Conservation (phyloP, 2,888 invertebrate species). For the Drosophila vallismaia region DNA sequence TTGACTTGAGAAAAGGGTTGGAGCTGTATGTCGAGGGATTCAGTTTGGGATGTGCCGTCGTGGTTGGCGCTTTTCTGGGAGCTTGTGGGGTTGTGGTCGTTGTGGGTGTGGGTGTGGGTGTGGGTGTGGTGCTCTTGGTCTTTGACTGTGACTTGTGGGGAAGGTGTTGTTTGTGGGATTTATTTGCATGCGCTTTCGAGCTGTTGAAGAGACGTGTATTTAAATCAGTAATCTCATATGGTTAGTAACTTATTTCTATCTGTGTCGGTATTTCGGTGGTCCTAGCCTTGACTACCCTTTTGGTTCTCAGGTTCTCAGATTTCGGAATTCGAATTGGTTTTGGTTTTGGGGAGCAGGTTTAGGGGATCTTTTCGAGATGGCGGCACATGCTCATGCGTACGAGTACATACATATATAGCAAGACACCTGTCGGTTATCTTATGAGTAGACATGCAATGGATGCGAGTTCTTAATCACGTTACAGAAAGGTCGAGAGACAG, state of each 20-base stretch:
- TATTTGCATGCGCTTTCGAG: conserved; percentile 81
- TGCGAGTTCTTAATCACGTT: conserved; percentile 18
- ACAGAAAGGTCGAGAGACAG: conserved; percentile 9
- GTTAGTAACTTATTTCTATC: conserved; percentile 64
- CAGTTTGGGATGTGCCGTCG: conserved; percentile 42
- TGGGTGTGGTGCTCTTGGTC: conserved; percentile 46
- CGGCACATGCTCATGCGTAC: conserved; percentile 57
- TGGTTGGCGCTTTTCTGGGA: conserved; percentile 53
- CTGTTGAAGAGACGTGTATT: conserved; percentile 81
- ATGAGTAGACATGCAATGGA: conserved; percentile 41
- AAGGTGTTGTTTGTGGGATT: conserved; percentile 72
- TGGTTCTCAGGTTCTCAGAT: conserved; percentile 52
- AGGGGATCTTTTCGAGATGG: conserved; percentile 3
- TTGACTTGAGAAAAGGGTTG: conserved; percentile 70
- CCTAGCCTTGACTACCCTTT: conserved; percentile 30
- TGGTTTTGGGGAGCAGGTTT: background rate
- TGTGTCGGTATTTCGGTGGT: background rate
- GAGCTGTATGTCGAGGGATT: conserved; percentile 50
- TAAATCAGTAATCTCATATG: conserved; percentile 73
- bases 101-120: conserved; percentile 50
- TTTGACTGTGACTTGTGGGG: conserved; percentile 61
- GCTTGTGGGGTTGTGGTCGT: conserved; percentile 46
- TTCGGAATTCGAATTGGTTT: conserved; percentile 32
- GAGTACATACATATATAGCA: conserved; percentile 3
- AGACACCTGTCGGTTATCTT: conserved; percentile 25